phyloP scores from a whole-genome alignment of 2,888 invertebrate species.

The Heliconius hortense region DNA sequence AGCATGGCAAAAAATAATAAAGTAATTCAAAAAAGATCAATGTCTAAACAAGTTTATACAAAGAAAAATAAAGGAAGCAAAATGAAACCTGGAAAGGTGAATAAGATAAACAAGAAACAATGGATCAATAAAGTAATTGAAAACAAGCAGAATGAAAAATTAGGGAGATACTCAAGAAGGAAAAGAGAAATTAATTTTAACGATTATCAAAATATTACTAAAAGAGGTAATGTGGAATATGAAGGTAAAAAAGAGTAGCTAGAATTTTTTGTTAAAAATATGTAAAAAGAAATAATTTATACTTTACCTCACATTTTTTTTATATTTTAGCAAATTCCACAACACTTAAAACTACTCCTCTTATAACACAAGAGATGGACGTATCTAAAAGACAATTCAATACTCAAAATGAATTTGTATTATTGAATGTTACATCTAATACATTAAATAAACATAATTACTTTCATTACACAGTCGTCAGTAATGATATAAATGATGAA shows the following conservation, averaged over 20 bases:
- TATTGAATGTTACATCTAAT: slow-evolving; percentile 5
- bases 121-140: slow-evolving; percentile 45
- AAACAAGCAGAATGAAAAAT: slow-evolving; percentile 31
- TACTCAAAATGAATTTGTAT: slow-evolving; percentile 1
- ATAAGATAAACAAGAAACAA: slow-evolving; percentile 23
- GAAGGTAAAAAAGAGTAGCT: neutral
- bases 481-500: neutral
- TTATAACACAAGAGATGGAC: neutral
- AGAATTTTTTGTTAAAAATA: no score
- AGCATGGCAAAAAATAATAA: slow-evolving; percentile 38
- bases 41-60: slow-evolving; percentile 38
- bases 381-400: neutral
- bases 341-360: neutral
- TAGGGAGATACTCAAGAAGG: slow-evolving; percentile 21
- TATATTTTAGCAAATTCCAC: slow-evolving; percentile 5
- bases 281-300: neutral
- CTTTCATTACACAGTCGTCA: slow-evolving; percentile 30
- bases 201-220: neutral
- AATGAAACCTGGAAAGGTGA: slow-evolving; percentile 40
- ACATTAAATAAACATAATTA: slow-evolving; percentile 15
- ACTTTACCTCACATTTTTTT: neutral
- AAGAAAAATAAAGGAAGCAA: slow-evolving; percentile 39
- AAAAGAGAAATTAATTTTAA: slow-evolving; percentile 22
- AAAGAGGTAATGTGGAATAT: neutral
- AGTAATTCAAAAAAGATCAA: slow-evolving; percentile 44